Conservation (phyloP, 2,888 invertebrate species). For the Dolichomitus sp. region DNA sequence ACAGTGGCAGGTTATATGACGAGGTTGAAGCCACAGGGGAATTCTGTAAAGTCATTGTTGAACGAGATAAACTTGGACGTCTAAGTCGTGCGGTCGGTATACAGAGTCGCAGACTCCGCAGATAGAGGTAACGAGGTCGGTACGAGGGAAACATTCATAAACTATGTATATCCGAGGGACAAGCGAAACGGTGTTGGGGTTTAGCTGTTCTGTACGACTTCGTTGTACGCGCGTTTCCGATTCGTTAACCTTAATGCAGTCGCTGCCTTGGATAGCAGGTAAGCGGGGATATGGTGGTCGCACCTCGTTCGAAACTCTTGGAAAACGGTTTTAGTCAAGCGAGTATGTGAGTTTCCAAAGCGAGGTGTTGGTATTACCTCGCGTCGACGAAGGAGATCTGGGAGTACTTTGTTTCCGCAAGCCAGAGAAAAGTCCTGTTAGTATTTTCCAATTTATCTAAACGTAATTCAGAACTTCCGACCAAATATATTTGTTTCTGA, state of each 20-base stretch:
- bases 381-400: neutral
- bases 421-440: neutral
- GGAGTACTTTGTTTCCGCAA: neutral
- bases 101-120: neutral
- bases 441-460: neutral
- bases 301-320: slow-evolving; percentile 29
- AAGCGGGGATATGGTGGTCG: slow-evolving; percentile 56
- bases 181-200: slow-evolving; percentile 65
- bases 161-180: slow-evolving; percentile 72
- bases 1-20: too few species aligned
- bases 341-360: neutral
- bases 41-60: slow-evolving; percentile 7
- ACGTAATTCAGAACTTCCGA: neutral
- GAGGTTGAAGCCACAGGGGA: neutral
- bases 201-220: slow-evolving; percentile 65
- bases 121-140: slow-evolving; percentile 56
- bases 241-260: slow-evolving; percentile 78
- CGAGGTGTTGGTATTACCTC: slow-evolving; percentile 2
- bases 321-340: slow-evolving; percentile 1
- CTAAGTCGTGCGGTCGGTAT: neutral
- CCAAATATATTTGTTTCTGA: neutral
- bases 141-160: slow-evolving; percentile 73
- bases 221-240: slow-evolving; percentile 72
- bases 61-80: slow-evolving; percentile 15
- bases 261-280: neutral